phyloP scores from a whole-genome alignment of 2,113 vertebrate genomes.

The Protomyctophum bolini region DNA sequence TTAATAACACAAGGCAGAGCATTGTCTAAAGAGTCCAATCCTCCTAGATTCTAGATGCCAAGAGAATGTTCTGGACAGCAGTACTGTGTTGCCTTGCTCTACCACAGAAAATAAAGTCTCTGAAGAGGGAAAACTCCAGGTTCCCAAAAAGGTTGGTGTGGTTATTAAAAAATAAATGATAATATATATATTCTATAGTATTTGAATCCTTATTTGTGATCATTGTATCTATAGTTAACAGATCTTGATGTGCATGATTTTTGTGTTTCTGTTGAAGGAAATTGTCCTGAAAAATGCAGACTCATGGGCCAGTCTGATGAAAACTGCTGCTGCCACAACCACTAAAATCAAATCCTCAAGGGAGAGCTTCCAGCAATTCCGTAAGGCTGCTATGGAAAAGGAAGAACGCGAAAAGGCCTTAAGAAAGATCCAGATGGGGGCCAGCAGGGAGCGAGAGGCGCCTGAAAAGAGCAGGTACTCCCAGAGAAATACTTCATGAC shows the following conservation, averaged over 20 bases:
- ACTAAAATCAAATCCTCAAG: constrained; percentile 82
- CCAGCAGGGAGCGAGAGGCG: constrained; percentile 54
- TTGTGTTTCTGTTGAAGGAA: constrained; percentile 71
- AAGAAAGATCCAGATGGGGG: constrained; percentile 68
- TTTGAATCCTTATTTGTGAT: not conserved
- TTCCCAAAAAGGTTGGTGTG: constrained; percentile 65
- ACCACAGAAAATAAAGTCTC: constrained; percentile 24
- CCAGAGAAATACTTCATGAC: constrained; percentile 23
- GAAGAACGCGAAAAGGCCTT: constrained; percentile 78
- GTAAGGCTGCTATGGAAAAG: constrained; percentile 85
- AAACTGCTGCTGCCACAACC: constrained; percentile 62
- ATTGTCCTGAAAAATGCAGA: constrained; percentile 81
- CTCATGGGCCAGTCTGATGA: constrained; percentile 88
- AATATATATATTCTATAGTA: not conserved
- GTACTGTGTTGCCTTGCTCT: constrained; percentile 4
- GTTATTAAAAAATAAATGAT: not conserved
- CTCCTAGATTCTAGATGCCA: constrained; percentile 44
- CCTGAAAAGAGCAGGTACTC: constrained; percentile 65
- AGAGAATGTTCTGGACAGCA: constrained; percentile 30
- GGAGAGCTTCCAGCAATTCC: constrained; percentile 88
- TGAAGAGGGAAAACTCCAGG: constrained; percentile 48
- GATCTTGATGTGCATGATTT: not conserved
- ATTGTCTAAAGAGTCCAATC: constrained; percentile 2
- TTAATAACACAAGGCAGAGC: not conserved
- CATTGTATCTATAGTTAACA: not conserved